These are phyloP conservation scores for Lordiphosa stackelbergi DNA, from an alignment of 1,140 invertebrate species.

Conservation along the genomic window DNA sequence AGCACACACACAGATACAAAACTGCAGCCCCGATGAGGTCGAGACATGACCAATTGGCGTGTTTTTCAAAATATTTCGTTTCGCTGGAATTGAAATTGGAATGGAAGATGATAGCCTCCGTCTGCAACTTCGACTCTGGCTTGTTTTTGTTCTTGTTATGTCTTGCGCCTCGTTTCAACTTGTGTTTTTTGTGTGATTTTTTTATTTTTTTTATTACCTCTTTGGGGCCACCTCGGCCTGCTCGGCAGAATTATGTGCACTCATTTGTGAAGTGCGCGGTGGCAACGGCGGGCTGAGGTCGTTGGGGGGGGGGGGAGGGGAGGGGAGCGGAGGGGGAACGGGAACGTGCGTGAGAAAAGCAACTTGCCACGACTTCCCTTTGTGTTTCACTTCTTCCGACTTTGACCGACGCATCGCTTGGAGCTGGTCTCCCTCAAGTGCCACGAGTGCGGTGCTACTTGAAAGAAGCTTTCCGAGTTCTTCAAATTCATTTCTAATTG, in stretches of 20 bases:
- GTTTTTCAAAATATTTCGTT: slow-evolving; percentile 62
- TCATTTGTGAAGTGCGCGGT: slow-evolving; percentile 69
- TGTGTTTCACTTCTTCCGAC: slow-evolving; percentile 8
- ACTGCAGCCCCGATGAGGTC: slow-evolving; percentile 53
- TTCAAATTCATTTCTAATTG: slow-evolving; percentile 71
- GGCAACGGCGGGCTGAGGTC: slow-evolving; percentile 4
- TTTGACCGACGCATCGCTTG: slow-evolving; percentile 1
- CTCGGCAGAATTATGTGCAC: slow-evolving; percentile 63
- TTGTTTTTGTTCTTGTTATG: slow-evolving; percentile 32
- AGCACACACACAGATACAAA: slow-evolving; percentile 5
- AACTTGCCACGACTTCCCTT: slow-evolving; percentile 25
- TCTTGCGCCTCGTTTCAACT: slow-evolving; percentile 26
- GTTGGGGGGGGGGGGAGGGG: too few relatives aligned
- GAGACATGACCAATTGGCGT: slow-evolving; percentile 74
- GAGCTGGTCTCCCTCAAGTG: slow-evolving; percentile 21
- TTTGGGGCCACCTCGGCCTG: slow-evolving; percentile 25
- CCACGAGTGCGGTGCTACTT: slow-evolving; percentile 50
- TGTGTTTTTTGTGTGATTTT: slow-evolving; percentile 10
- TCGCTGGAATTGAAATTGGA: slow-evolving; percentile 53
- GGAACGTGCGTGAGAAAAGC: slow-evolving; percentile 54
- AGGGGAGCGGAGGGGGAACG: too few relatives aligned
- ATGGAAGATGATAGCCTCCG: slow-evolving; percentile 62
- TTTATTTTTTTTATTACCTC: slow-evolving; percentile 33
- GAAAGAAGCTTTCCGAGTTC: slow-evolving; percentile 50
- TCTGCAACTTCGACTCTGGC: slow-evolving; percentile 4